Evolutionary conservation across 1,140 invertebrate genomes (phyloP).

Genomic region (Asobara japonica): DNA sequence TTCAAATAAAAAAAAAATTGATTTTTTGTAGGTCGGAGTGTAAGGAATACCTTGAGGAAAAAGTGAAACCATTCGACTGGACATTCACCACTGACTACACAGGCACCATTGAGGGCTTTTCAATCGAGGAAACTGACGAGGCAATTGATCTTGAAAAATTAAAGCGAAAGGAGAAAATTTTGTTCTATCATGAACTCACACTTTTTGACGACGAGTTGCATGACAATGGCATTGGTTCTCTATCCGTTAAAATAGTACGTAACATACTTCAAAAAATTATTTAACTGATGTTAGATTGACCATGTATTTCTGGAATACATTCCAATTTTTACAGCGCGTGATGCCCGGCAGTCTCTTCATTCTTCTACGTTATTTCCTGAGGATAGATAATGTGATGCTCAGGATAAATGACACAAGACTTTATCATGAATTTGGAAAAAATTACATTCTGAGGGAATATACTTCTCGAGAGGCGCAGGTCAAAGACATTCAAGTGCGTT

Average conservation of each 20-base stretch:
- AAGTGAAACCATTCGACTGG: constrained; percentile 95
- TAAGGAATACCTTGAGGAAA: constrained; percentile 77
- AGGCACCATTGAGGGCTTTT: constrained; percentile 79
- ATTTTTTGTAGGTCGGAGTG: constrained; percentile 59
- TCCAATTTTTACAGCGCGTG: constrained; percentile 78
- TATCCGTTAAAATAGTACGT: constrained; percentile 94
- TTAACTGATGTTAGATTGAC: constrained; percentile 23
- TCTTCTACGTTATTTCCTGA: constrained; percentile 88
- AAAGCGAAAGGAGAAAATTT: constrained; percentile 89
- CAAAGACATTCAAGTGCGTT: constrained; percentile 68
- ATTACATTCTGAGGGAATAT: constrained; percentile 81
- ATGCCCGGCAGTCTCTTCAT: constrained; percentile 96
- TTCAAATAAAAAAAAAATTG: not conserved
- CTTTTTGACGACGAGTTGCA: constrained; percentile 99
- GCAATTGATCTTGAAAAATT: constrained; percentile 91
- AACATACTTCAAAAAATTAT: not conserved
- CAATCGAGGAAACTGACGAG: constrained; percentile 74
- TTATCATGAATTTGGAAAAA: constrained; percentile 82
- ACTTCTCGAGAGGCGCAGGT: constrained; percentile 79
- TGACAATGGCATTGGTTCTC: constrained; percentile 93
- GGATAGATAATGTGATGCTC: constrained; percentile 93
- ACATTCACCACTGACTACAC: constrained; percentile 95
- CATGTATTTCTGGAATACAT: constrained; percentile 22
- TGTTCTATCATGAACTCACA: constrained; percentile 93
- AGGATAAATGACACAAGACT: constrained; percentile 92